Evolutionary conservation across 2,888 invertebrate genomes (phyloP), one percentile per base, ranked within the genome.

Genomic region (Norana najaformis): DNA sequence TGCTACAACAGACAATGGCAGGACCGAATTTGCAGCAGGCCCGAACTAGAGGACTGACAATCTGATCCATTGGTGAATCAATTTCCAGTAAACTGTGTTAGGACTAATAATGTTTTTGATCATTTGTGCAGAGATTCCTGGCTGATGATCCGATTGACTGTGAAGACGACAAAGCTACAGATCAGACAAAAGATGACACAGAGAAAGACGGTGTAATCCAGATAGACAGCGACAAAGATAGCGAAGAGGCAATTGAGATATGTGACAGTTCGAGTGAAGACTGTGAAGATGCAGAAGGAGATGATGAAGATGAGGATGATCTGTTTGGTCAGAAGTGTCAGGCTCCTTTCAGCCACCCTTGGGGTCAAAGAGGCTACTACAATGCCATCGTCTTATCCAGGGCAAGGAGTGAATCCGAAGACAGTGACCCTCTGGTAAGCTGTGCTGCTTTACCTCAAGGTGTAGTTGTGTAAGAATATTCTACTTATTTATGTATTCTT

Each of bases 291-390:
- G 6, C 85, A 16, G 85, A 37, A 35, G 85, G 23, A 85, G 85
- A 8, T 36, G 85, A 85, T 85, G 85, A 85, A 16, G 85, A 37
- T 23, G 23, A 53, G 30, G 88, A 89, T 41, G 91, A 88, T 38
- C 20, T 98, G 90, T 96, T 97, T 93, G 98, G 98, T 37, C 97
- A 96, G 95, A 98, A 97, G 95, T 98, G 98, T 95, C 96, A 97
- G 92, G 98, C 97, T 16, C 97, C 97, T 37, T 97, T 97, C 94
- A 96, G 96, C 90, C 97, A 97, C 94, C 96, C 96, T 91, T 97
- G 97, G 97, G 97, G 97, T 89, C 93, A 93, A 82, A 96, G 93
- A 35, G 96, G 96, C 90, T 97, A 97, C 92, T 97, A 98, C 94
- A 98, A 98, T 96, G 98, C 98, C 3, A 96, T 98, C 95, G 96